Evolutionary conservation across 1,140 invertebrate species (phyloP), one percentile per base, ranked within the genome.

Genomic region (Zaprionus africanus): DNA sequence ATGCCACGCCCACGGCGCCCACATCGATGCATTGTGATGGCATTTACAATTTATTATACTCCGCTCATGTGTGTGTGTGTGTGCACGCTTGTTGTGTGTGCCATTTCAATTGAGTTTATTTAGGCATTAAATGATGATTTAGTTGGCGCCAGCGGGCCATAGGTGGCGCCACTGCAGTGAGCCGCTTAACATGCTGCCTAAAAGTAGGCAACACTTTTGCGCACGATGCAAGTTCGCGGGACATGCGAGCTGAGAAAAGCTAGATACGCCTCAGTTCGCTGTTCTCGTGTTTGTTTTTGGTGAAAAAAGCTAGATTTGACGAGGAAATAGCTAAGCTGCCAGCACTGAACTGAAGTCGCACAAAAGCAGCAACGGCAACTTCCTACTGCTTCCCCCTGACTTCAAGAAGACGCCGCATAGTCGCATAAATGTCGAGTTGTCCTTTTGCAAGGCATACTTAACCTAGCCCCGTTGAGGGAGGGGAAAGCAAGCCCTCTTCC

Each of bases 351-450:
- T 51, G 38, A 66, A 56, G 22, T 31, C 54, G 53, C 28, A 63
- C n/a, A 75, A 65, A 49, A 51, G 56, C 28, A 22, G 56, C 57
- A 12, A 7, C 5, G 26, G 3, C 24, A 31, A 61, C 63, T 66
- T 59, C 34, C n/a, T 76, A 11, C 31, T 31, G 6, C 6, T 31
- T 1, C 31, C 31, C 31, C 31, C 31, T 34, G 31, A 34, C 31
- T 11, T 34, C 31, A 34, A 34, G 31, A 11, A 34, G 9, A 9
- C 31, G 9, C 31, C 31, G 31, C 31, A 34, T 34, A 34, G 72
- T 80, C 79, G 79, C 82, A 84, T 81, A 86, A 84, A 81, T 81
- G 83, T 82, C 66, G 75, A 86, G 83, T 65, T 86, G 81, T 76
- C 61, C 77, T 61, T 56, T 26, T 36, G 46, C 65, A 24, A 36